Base-by-base conservation (phyloP, 2,797 vertebrate species). In the Hypotaenidia philippensis region DNA sequence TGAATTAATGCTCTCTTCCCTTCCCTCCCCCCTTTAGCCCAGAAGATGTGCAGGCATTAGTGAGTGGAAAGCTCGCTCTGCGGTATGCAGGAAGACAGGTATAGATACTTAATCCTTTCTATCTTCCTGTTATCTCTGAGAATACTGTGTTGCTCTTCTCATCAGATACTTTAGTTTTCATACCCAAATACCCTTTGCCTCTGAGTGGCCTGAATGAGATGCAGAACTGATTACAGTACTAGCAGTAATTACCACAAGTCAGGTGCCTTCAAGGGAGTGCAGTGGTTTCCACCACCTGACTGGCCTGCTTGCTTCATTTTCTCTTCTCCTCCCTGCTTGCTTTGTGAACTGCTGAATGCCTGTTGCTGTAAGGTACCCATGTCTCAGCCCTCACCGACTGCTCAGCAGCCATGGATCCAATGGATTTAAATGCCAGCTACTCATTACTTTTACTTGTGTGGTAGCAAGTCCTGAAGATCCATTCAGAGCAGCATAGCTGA, bases 31-130 rank as follows among this genome's bases (percentile, higher is more conserved):
- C 85, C 77, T 95, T 55, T 81, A 99, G 99, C 96, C 99, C 99
- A 45, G 99, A 99, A 94, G 99, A 99, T 60, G 99, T 99, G 81
- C 99, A 99, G 93, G 97, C 98, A 13, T 98, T 99, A 94, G 99
- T 99, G 98, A 99, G 99, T 55, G 99, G 99, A 38, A 99, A 99
- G 96, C 98, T 99, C 26, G 99, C 99, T 31, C 98, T 99, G 94
- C 99, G 99, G 72, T 99, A 99, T 83, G 98, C 99, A 10, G 99
- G 99, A 82, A 98, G 99, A 98, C 99, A 99, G 99, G 99, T 99
- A 99, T 9, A 79, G 87, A 77, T 79, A 61, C 26, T 23, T 57
- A 9, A 65, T 29, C 49, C 80, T 56, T 94, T 87, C 32, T 75
- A 2, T 53, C 82, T 90, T 18, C 59, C 50, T 69, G 0, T 80